phyloP scores from a whole-genome alignment of 2,888 invertebrate species.

The Philhelius pedissequus region DNA sequence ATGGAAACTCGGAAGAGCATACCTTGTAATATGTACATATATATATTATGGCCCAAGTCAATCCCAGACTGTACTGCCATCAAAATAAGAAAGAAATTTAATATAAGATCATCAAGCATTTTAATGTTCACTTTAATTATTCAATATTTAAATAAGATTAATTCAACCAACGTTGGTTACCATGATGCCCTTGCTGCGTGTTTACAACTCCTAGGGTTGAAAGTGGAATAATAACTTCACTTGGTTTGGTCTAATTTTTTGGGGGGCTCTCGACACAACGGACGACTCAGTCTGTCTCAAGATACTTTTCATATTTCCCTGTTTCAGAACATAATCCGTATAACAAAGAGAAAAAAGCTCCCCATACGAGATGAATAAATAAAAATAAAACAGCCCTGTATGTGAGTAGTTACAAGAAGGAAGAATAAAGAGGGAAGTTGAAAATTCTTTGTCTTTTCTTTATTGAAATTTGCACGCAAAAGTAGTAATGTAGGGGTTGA shows the following conservation, averaged over 20 bases:
- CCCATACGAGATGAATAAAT: background rate
- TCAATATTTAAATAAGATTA: too few relatives aligned
- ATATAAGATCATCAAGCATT: too few relatives aligned
- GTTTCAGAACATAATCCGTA: background rate
- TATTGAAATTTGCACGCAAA: constrained; percentile 62
- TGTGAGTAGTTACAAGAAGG: background rate
- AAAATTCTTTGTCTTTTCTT: constrained; percentile 47
- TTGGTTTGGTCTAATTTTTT: constrained; percentile 3
- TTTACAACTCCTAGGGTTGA: background rate
- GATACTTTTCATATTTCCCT: constrained; percentile 11
- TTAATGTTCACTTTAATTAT: too few relatives aligned
- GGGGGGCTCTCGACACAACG: background rate
- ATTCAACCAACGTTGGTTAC: background rate
- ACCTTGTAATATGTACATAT: too few relatives aligned
- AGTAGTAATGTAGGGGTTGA: constrained; percentile 37
- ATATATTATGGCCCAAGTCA: too few relatives aligned
- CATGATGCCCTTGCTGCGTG: background rate
- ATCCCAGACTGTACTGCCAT: too few relatives aligned
- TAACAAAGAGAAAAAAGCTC: background rate
- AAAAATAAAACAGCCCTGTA: background rate
- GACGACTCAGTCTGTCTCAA: background rate
- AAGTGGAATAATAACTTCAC: background rate
- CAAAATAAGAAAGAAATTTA: too few relatives aligned
- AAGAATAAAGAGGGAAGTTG: too few relatives aligned
- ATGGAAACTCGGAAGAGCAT: too few relatives aligned